These are phyloP conservation scores for Coremacera marginata DNA, from an alignment of 2,888 invertebrate species.

Conservation along the genomic window DNA sequence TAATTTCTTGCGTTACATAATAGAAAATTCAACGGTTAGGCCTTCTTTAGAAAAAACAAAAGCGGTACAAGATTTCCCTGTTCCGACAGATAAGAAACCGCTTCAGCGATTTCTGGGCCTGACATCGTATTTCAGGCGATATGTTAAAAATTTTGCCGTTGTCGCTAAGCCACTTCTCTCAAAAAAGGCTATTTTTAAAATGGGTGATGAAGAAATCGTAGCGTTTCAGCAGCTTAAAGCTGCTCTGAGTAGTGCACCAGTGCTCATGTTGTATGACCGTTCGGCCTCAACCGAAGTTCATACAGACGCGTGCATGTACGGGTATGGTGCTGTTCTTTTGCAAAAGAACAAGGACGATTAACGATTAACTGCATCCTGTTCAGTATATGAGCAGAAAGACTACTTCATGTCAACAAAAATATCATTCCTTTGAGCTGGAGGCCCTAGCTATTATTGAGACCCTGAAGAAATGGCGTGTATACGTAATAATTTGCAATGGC, in stretches of 20 bases:
- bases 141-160: constrained; percentile 47
- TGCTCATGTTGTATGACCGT: constrained; percentile 44
- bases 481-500: constrained; percentile 45
- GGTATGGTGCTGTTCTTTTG: constrained; percentile 45
- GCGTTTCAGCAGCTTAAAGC: constrained; percentile 37
- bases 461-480: constrained; percentile 50
- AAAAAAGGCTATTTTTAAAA: constrained; percentile 30
- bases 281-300: constrained; percentile 47
- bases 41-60: constrained; percentile 35
- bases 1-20: constrained; percentile 46
- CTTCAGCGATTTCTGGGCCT: constrained; percentile 43
- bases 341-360: constrained; percentile 37
- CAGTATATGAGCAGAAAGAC: constrained; percentile 45
- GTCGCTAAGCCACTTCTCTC: constrained; percentile 52
- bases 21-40: constrained; percentile 29
- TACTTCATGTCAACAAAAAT: constrained; percentile 38
- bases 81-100: too few relatives aligned
- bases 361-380: constrained; percentile 41
- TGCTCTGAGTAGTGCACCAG: constrained; percentile 35
- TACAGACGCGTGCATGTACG: constrained; percentile 47
- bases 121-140: constrained; percentile 42
- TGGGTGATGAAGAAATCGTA: too few relatives aligned
- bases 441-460: constrained; percentile 43
- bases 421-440: constrained; percentile 50
- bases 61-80: constrained; percentile 35